Base-by-base conservation (phyloP, 2,797 vertebrate genomes). In the Ctenochaetus hawaiiensis region DNA sequence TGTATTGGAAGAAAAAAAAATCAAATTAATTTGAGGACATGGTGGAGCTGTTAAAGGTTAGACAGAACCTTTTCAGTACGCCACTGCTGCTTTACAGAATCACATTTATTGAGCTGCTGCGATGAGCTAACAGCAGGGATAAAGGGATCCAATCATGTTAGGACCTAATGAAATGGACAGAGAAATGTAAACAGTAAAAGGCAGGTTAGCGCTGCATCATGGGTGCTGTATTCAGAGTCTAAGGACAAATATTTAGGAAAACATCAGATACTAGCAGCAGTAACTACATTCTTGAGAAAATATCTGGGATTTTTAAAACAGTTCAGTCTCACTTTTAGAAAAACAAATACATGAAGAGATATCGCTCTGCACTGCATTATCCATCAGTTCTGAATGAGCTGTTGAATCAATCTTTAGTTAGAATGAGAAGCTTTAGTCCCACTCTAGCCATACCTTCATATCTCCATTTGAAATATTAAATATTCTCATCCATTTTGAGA, bases 401-500 rank as follows among this genome's bases (percentile, higher is more conserved):
- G 44, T 39, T 82, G 59, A 78, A 34, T 34, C 30, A 85, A 77
- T 58, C 63, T 53, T 76, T 66, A 78, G 51, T 61, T 51, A 45
- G 65, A 78, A 5, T 22, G 58, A 76, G 58, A 67, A 71, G 54
- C 58, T 73, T 63, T n/a, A 60, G 47, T 77, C 71, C 61, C 61
- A 56, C 53, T 64, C 44, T 47, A 54, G 56, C 37, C 12, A 39
- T 44, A 58, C 30, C 47, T 34, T 3, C 30, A 34, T 49, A 71
- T 81, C 58, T 80, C 56, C 67, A 77, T 72, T 77, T 79, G 8
- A 82, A 80, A 87, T 26, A 23, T 20, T 77, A 51, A 59, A 72
- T 58, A 67, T 80, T 77, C 53, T 20, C 56, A 54, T 80, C 72
- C 64, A 81, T 80, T 74, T 84, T 64, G 53, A 72, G 43, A 80